phyloP scores from a whole-genome alignment of 2,888 invertebrate genomes.

The Hydriomena furcata region DNA sequence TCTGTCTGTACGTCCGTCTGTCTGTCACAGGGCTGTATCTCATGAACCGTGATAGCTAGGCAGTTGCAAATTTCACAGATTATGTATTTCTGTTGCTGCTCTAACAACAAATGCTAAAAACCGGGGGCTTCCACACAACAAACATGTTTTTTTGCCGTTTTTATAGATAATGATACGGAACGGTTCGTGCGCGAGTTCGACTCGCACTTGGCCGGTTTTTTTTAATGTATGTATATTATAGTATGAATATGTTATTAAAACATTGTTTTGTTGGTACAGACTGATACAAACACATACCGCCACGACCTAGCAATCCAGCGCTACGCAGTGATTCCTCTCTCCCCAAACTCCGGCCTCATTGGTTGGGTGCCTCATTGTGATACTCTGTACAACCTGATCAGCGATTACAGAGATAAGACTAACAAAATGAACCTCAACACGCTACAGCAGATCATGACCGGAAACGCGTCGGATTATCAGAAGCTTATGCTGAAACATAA shows the following conservation, averaged over 20 bases:
- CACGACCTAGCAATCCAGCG: conserved; percentile 92
- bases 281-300: conserved; percentile 97
- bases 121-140: no score
- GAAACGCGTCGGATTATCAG: conserved; percentile 99
- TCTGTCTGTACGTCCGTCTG: no score
- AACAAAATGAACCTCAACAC: conserved; percentile 94
- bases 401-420: conserved; percentile 98
- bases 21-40: no score
- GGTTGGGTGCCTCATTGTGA: conserved; percentile 99
- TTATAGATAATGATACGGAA: no score
- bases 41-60: no score
- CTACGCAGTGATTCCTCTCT: conserved; percentile 98
- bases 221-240: no score
- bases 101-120: no score
- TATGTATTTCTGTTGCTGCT: no score
- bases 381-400: conserved; percentile 97
- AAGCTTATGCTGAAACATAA: conserved; percentile 98
- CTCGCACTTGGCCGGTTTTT: no score
- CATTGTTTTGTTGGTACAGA: conserved; percentile 82
- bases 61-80: no score
- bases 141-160: no score
- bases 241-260: not conserved
- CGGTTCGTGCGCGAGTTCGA: no score
- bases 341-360: conserved; percentile 98
- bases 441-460: conserved; percentile 98